Evolutionary conservation across 2,888 invertebrate species (phyloP).

Genomic region (Meta bourneti): DNA sequence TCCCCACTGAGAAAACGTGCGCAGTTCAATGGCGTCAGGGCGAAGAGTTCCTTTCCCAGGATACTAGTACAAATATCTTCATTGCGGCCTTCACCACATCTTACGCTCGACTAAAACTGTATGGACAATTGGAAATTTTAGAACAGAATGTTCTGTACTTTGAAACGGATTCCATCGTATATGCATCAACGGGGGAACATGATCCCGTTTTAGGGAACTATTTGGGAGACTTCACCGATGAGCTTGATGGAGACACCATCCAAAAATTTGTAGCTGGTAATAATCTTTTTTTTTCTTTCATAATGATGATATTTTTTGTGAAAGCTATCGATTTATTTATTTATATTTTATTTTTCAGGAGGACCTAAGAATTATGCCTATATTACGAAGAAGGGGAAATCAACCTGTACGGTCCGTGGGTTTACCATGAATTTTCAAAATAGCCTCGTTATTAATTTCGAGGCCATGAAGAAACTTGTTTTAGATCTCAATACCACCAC

Average conservation of each 20-base stretch:
- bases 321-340: not conserved
- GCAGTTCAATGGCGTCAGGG: slow-evolving; percentile 35
- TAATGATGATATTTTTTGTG: not conserved
- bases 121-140: no score
- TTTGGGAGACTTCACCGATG: no score
- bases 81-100: no score
- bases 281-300: slow-evolving; percentile 2
- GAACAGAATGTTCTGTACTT: no score
- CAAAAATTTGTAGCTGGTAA: slow-evolving; percentile 27
- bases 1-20: slow-evolving; percentile 6
- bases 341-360: slow-evolving; percentile 28
- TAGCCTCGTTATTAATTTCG: not conserved
- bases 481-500: no score
- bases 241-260: slow-evolving; percentile 14
- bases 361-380: slow-evolving; percentile 59
- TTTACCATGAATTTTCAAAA: slow-evolving; percentile 48
- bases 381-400: not conserved
- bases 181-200: no score
- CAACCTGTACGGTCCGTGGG: slow-evolving; percentile 15
- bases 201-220: no score
- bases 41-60: no score
- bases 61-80: no score
- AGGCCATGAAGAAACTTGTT: slow-evolving; percentile 13
- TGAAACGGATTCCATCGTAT: no score
- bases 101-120: no score